Evolutionary conservation across 2,797 vertebrate species (phyloP), one percentile per base, ranked within the genome.

Genomic region (Anguilla obscura): DNA sequence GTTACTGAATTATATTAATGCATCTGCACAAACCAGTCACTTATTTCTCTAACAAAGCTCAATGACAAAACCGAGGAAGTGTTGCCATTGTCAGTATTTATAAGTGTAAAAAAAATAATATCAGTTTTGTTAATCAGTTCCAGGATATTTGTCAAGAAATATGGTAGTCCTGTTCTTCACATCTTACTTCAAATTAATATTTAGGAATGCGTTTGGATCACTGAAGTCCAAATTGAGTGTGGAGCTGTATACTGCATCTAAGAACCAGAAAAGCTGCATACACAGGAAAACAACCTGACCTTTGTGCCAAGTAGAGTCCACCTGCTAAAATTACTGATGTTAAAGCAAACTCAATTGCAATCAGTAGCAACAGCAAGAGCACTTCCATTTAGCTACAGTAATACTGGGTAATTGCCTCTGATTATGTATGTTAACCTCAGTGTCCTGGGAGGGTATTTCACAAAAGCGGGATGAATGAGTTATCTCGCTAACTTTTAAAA

Each of bases 131-230:
- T 89, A 89, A 89, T 90, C 89, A 90, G 83, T 85, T 48, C 79
- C 85, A 91, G 87, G 88, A 90, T 85, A 82, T 90, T 90, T 90
- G 90, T 91, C 89, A 71, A 85, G 76, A 90, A 87, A 88, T 84
- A 86, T 89, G 84, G 90, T 89, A 91, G 54, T 84, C 71, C 88
- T 84, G 87, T 90, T 91, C 89, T 85, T 92, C 90, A 92, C 69
- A 85, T 33, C 85, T 69, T 87, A 87, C 40, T 45, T 45, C 40
- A 89, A 87, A 50, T 12, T 2, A 84, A 84, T 88, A 80, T 85
- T 69, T 88, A 84, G 84, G 87, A 80, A 79, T 54, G 86, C 79
- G n/a, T 63, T 45, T 86, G 86, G 87, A 87, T 58, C 83, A 89
- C 80, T 76, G 76, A 88, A 84, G 88, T 89, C 48, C 60, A 87